A percentile compares a stretch with the other conserved stretches of the same genome.
Evolutionary conservation across 2,797 vertebrate species (phyloP).

Genomic region (Nothura maculosa): DNA sequence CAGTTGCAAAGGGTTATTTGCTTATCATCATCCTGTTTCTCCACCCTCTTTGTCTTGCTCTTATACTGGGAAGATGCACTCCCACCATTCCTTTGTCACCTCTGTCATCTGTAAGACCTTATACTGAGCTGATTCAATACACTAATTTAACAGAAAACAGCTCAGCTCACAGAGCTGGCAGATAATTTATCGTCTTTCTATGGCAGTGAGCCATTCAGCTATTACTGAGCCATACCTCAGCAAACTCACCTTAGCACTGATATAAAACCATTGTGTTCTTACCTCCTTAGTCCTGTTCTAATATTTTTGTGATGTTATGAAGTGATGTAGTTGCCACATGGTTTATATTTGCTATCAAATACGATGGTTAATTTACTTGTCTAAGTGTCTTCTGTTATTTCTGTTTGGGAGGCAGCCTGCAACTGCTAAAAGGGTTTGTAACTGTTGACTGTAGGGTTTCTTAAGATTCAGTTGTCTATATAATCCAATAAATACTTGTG

Average conservation of each 20-base stretch:
- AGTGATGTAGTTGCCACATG: not conserved
- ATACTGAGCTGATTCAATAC: not conserved
- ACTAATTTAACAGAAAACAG: not conserved
- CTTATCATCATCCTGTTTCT: not conserved
- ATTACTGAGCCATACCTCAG: not conserved
- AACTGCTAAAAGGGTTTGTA: not conserved
- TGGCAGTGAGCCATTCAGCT: not conserved
- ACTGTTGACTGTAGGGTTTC: not conserved
- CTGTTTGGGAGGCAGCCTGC: not conserved
- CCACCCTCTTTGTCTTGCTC: not conserved
- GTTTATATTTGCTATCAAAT: not conserved
- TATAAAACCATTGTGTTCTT: not conserved
- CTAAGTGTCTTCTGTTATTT: not conserved
- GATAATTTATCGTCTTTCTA: not conserved
- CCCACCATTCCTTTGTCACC: not conserved
- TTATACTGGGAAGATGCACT: not conserved
- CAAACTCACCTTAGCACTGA: slow-evolving; percentile 2
- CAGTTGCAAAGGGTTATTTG: not conserved
- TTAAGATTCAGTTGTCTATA: not conserved
- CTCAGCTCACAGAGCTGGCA: rapidly evolving
- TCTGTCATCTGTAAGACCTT: not conserved
- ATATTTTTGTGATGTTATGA: not conserved
- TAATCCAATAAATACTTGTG: not conserved
- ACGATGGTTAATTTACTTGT: not conserved
- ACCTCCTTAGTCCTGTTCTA: not conserved